Conservation (phyloP, 1,140 invertebrate genomes). For the Pogonomyrmex californicus region DNA sequence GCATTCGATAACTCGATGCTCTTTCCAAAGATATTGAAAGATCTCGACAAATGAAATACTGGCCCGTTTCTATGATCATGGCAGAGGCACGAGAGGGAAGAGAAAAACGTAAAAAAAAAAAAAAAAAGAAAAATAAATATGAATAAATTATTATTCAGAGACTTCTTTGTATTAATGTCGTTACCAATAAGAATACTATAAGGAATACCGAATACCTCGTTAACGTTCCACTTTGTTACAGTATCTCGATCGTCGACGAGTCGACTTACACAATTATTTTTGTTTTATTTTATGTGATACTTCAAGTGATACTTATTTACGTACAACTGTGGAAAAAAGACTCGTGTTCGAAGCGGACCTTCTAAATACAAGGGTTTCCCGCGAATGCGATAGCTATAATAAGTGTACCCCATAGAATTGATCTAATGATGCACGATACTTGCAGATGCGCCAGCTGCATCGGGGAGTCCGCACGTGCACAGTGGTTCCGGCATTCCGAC, state of each 20-base stretch:
- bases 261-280: conserved; percentile 9
- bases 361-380: conserved; percentile 31
- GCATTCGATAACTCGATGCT: background rate
- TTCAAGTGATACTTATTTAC: background rate
- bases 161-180: background rate
- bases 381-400: background rate
- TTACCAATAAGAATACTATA: conserved; percentile 3
- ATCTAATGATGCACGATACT: conserved; percentile 72
- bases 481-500: conserved; percentile 95
- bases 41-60: conserved; percentile 4
- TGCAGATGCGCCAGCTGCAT: conserved; percentile 93
- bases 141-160: background rate
- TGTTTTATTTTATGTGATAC: background rate
- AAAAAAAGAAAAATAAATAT: background rate
- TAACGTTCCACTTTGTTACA: conserved; percentile 3
- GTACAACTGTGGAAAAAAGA: too few species aligned
- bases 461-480: conserved; percentile 93
- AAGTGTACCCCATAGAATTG: background rate
- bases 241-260: conserved; percentile 12
- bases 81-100: background rate
- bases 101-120: background rate
- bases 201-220: background rate
- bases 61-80: background rate
- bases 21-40: background rate
- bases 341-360: background rate